phyloP scores from a whole-genome alignment of 2,113 vertebrate genomes.

The Psilopsiagon aymara region DNA sequence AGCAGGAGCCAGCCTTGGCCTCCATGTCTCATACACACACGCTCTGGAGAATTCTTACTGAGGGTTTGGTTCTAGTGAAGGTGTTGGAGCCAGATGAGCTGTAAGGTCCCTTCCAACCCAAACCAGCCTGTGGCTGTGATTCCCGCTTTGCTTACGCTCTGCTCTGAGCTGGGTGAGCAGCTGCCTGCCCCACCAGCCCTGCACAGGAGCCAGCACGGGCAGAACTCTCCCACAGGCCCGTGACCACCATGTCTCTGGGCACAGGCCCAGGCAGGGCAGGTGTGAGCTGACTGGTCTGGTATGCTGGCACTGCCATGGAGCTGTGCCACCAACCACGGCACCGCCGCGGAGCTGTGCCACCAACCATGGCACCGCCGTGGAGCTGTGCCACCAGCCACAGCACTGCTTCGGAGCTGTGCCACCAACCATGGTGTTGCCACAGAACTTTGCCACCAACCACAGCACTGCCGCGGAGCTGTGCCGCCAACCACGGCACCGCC shows the following conservation, averaged over 20 bases:
- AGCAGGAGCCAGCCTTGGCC: background rate
- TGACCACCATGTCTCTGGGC: background rate
- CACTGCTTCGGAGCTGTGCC: no score
- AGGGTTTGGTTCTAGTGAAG: background rate
- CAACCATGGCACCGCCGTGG: no score
- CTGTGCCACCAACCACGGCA: no score
- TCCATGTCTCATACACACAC: background rate
- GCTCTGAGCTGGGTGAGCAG: background rate
- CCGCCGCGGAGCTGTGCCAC: no score
- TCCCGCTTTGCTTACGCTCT: background rate
- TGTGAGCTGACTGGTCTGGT: accelerated
- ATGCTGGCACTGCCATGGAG: accelerated
- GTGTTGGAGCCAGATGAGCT: background rate
- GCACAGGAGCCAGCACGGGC: background rate
- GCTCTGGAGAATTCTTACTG: background rate
- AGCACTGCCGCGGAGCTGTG: no score
- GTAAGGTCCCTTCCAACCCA: background rate
- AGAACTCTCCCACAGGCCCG: background rate
- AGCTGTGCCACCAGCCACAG: no score
- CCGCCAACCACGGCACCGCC: no score
- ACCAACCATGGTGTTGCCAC: no score
- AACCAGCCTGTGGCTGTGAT: background rate
- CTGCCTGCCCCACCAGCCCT: background rate
- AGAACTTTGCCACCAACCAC: no score
- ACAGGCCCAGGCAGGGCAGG: background rate